A percentile compares a stretch with the other conserved stretches of the same genome.
Evolutionary conservation across 2,797 vertebrate genomes (phyloP).

Genomic region (Syngnathus acus): DNA sequence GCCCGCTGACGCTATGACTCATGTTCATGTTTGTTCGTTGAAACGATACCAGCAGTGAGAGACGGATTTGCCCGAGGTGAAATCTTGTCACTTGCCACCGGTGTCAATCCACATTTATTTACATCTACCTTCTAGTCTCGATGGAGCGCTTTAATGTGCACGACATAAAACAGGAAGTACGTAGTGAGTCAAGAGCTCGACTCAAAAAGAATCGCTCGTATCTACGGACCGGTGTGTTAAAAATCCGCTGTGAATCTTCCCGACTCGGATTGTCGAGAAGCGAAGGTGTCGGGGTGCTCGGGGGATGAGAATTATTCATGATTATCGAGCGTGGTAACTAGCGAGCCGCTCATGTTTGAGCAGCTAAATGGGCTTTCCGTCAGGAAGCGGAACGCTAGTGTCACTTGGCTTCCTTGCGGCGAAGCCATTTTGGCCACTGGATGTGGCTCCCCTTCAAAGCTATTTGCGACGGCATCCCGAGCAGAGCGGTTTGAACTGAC

Average conservation of each 20-base stretch:
- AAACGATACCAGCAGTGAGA: not conserved
- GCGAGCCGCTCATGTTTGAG: conserved; percentile 3
- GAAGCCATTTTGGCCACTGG: conserved; percentile 2
- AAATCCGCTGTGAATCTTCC: not conserved
- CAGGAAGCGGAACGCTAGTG: not conserved
- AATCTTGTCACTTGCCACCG: not conserved
- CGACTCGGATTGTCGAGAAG: not conserved
- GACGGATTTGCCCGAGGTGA: not conserved
- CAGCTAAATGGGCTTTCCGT: conserved; percentile 5
- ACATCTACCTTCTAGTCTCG: too few species aligned
- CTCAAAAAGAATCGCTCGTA: not conserved
- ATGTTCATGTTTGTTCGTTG: not conserved
- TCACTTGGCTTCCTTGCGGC: conserved; percentile 4
- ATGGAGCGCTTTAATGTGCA: too few species aligned
- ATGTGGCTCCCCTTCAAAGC: conserved; percentile 2
- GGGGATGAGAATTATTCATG: not conserved
- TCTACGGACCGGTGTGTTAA: not conserved
- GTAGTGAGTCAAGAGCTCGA: too few species aligned
- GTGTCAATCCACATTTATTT: too few species aligned
- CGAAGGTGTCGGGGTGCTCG: not conserved
- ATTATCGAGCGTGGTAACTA: not conserved
- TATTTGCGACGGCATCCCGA: not conserved
- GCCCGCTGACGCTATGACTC: not conserved
- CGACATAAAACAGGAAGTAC: too few species aligned
- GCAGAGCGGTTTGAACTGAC: not conserved